Percentiles rank a stretch among this genome's conserved stretches.
Evolutionary conservation across 2,113 vertebrate genomes (phyloP).

Genomic region (Rhinolophus ferrumequinum): DNA sequence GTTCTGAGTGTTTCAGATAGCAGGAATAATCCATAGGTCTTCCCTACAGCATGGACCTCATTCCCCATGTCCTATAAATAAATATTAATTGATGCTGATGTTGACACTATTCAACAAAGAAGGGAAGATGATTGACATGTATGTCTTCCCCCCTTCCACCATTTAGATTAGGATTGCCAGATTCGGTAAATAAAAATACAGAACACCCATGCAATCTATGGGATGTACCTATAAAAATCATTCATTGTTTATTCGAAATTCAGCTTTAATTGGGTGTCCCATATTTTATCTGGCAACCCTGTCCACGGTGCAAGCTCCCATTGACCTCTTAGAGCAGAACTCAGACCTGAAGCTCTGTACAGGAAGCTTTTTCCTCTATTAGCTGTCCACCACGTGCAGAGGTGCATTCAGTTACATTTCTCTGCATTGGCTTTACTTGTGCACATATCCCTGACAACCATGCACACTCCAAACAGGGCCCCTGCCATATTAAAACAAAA

Average conservation of each 20-base stretch:
- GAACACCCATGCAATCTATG: not conserved
- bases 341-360: not conserved
- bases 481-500: not conserved
- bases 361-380: not conserved
- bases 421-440: not conserved
- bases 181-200: not conserved
- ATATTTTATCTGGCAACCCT: not conserved
- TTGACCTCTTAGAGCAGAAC: not conserved
- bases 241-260: not conserved
- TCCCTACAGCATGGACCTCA: not conserved
- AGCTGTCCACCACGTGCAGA: accelerated
- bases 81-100: not conserved
- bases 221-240: not conserved
- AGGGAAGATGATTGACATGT: not conserved
- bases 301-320: not conserved
- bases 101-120: not conserved
- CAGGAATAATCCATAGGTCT: not conserved
- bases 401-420: not conserved
- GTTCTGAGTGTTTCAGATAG: not conserved
- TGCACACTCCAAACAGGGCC: not conserved
- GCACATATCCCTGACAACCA: not conserved
- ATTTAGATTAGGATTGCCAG: not conserved
- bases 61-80: not conserved
- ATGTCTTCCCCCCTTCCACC: not conserved
- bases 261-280: not conserved